Base-by-base conservation (phyloP, 2,113 vertebrate species). In the Hippocampus guttulatus region DNA sequence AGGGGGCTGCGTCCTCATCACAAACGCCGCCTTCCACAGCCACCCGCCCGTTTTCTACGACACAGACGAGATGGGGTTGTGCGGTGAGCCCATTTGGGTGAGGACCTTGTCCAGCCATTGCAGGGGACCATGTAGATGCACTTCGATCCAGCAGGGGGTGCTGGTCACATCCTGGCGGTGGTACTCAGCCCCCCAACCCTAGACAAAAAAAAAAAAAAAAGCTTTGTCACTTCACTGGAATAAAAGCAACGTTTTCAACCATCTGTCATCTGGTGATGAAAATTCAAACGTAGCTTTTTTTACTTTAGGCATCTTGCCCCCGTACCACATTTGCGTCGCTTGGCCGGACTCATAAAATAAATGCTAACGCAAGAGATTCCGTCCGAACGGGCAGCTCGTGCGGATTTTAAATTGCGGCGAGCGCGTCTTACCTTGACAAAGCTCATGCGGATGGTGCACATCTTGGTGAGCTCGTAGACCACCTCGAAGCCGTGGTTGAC, bases 41-140 rank as follows among this genome's bases (percentile, higher is more conserved):
- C 52, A 30, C 33, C 12, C 30, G 20, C 18, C 18, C 21, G 9
- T 70, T 61, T 77, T 82, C 93, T 98, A 98, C 5, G 96, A 98
- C 80, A 98, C 96, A 1, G 97, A 98, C 33, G 96, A 98, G 78
- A 99, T 98, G 0, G 97, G 95, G 77, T 96, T 98, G 87, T 98
- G 96, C 3, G 97, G 97, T 2, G 97, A 98, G 62, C 97, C 96
- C 97, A 99, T 99, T 85, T 98, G 97, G 25, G 96, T 98, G 74
- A 98, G 92, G 73, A 98, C 97, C 87, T 99, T 99, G 90, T 99
- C 97, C 90, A 99, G 81, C 97, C 97, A 99, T 88, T 99, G 97
- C 82, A 98, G 91, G 0, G 97, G 97, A 71, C 96, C 97, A 0
- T 98, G 96, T 75, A 99, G 93, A 66, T 98, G 97, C 38, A 99